A percentile compares a stretch with the other conserved stretches of the same genome.
These are phyloP conservation scores for Cheilosia soror DNA, from an alignment of 2,888 invertebrate genomes.

Conservation along the genomic window DNA sequence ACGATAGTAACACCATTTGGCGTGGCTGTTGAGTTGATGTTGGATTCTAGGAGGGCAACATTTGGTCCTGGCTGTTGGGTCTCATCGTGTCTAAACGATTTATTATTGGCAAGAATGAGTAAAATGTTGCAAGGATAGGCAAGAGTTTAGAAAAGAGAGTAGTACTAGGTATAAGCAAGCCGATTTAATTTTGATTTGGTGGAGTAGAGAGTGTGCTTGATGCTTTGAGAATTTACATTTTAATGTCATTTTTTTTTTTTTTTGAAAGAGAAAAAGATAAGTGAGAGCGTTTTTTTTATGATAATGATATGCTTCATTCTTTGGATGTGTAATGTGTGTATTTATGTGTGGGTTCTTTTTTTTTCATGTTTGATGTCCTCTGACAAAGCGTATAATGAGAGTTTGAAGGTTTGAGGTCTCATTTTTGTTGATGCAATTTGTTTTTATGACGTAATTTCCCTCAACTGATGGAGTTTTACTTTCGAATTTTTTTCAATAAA, in stretches of 20 bases:
- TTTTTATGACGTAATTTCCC: constrained; percentile 21
- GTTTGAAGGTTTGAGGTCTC: constrained; percentile 14
- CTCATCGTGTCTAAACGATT: constrained; percentile 74
- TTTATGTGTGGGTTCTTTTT: constrained; percentile 14
- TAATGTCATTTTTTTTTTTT: constrained; percentile 57
- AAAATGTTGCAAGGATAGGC: constrained; percentile 71
- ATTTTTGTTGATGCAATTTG: constrained; percentile 22
- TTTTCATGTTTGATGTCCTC: constrained; percentile 28
- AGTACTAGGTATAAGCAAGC: constrained; percentile 30
- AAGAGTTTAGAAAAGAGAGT: constrained; percentile 60
- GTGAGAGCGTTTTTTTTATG: constrained; percentile 51
- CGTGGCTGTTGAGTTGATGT: constrained; percentile 66
- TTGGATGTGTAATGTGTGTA: constrained; percentile 36
- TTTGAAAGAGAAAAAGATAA: constrained; percentile 34
- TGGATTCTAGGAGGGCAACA: constrained; percentile 81
- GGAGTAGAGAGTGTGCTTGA: constrained; percentile 40
- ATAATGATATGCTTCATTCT: constrained; percentile 54
- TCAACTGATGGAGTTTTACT: constrained; percentile 11
- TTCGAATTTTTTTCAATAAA: not conserved
- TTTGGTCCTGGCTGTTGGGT: constrained; percentile 80
- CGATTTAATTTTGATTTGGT: constrained; percentile 59
- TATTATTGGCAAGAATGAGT: constrained; percentile 73
- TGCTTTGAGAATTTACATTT: constrained; percentile 68
- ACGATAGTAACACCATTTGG: constrained; percentile 82
- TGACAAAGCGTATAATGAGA: constrained; percentile 39